Conservation (phyloP, 2,888 invertebrate genomes). For the Meghimatium bilineatum region DNA sequence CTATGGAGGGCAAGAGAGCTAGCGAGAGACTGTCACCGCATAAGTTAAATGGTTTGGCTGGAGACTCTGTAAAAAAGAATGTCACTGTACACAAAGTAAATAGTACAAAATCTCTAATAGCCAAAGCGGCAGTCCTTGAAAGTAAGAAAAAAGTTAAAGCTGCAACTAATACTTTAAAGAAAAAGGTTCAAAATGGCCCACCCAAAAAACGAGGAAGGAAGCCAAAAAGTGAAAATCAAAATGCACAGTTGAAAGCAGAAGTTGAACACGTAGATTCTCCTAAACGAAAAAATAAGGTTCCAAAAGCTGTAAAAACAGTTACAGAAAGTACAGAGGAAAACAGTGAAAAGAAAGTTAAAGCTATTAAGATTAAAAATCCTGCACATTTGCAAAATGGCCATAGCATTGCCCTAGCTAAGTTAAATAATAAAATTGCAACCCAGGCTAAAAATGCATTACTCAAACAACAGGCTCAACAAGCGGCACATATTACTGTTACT, state of each 20-base stretch:
- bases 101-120: slow-evolving; percentile 21
- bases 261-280: background rate
- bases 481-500: slow-evolving; percentile 42
- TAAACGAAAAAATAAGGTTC: slow-evolving; percentile 13
- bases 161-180: slow-evolving; percentile 28
- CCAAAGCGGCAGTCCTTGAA: slow-evolving; percentile 37
- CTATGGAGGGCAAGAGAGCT: slow-evolving; percentile 8
- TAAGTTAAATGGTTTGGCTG: slow-evolving; percentile 6
- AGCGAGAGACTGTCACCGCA: slow-evolving; percentile 34
- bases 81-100: slow-evolving; percentile 2
- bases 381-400: slow-evolving; percentile 45
- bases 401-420: slow-evolving; percentile 11
- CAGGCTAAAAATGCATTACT: slow-evolving; percentile 49
- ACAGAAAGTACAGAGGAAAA: slow-evolving; percentile 54
- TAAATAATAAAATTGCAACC: slow-evolving; percentile 42
- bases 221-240: background rate
- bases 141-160: slow-evolving; percentile 49
- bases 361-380: slow-evolving; percentile 47
- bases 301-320: slow-evolving; percentile 18
- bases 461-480: slow-evolving; percentile 46
- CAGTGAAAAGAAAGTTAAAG: slow-evolving; percentile 47
- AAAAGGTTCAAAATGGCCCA: slow-evolving; percentile 37
- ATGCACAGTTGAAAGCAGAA: background rate
- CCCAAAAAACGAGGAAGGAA: slow-evolving; percentile 24
- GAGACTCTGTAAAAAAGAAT: slow-evolving; percentile 18